Conservation (phyloP, 1,140 invertebrate species). For the Cotesia chilonis region DNA sequence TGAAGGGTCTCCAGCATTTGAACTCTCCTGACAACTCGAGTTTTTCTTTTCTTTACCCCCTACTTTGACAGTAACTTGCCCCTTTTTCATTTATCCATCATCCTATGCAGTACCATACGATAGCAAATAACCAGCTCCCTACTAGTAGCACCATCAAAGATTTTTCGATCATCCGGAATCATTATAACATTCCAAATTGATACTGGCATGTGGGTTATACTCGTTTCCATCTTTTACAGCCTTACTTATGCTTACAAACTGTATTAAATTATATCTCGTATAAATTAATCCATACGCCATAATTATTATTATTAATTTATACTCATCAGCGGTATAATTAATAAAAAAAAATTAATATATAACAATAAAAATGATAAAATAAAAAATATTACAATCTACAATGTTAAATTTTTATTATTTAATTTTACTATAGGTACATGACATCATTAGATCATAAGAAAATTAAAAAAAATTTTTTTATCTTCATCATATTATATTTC, state of each 20-base stretch:
- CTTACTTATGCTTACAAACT: constrained; percentile 16
- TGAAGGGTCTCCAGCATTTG: constrained; percentile 49
- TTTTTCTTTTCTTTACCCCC: constrained; percentile 51
- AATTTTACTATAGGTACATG: too few relatives aligned
- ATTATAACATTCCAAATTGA: constrained; percentile 59
- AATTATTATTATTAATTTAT: too few relatives aligned
- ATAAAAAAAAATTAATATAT: background rate
- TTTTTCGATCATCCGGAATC: constrained; percentile 48
- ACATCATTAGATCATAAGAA: too few relatives aligned
- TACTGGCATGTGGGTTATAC: constrained; percentile 52
- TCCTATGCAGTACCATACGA: constrained; percentile 47
- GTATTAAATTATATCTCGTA: constrained; percentile 5
- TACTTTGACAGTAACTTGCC: background rate
- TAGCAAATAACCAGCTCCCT: constrained; percentile 37
- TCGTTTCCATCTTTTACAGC: constrained; percentile 13
- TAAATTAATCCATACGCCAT: background rate
- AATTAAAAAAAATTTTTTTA: too few relatives aligned
- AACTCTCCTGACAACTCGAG: constrained; percentile 53
- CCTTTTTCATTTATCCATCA: constrained; percentile 13
- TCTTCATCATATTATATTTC: too few relatives aligned
- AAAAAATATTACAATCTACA: too few relatives aligned
- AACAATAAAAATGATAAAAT: too few relatives aligned
- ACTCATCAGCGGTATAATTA: background rate
- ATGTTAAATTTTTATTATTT: too few relatives aligned
- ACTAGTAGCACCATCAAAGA: constrained; percentile 28